Base-by-base conservation (phyloP, 2,113 vertebrate species). In the Esox niger region DNA sequence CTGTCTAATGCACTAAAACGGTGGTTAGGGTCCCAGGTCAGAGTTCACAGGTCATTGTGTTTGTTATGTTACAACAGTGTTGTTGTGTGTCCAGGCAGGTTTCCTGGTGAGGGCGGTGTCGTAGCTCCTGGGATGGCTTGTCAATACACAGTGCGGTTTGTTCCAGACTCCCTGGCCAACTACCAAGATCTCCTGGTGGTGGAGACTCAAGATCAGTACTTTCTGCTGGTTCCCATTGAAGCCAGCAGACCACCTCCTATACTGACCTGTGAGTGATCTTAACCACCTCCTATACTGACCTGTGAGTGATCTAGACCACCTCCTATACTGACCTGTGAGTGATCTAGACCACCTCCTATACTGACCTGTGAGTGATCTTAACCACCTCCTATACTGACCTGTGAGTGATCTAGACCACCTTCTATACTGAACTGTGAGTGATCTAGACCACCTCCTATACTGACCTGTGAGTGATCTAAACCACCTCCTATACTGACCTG, bases 121-220 rank as follows among this genome's bases (percentile, higher is more conserved):
- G 88, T 99, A 20, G 96, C 97, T 65, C 96, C 97, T 1, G 97
- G 97, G 4, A 94, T 99, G 95, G 89, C 90, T 52, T 98, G 96
- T 73, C 94, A 94, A 68, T 96, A 95, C 70, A 85, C 57, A 0
- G 73, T 98, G 33, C 94, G 86, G n/a, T 99, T 99, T 69, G 84
- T 90, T 69, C 97, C 97, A 0, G 91, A 98, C 76, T 89, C 88
- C 57, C 80, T 95, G 10, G 90, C 87, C 4, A 88, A 95, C 55
- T 97, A 92, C 46, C 91, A 96, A 68, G 97, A 99, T 71, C 88
- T 84, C 68, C 69, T 98, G 23, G 23, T 93, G 64, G 94, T 96
- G 0, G 94, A 98, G 79, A 93, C 92, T 0, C 94, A 94, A 79
- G 82, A 83, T 0, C 84, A 90, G 1, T 86, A 91, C 63, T 76